A percentile compares a stretch with the other conserved stretches of the same genome.
Evolutionary conservation across 2,797 vertebrate genomes (phyloP).

Genomic region (Chanos chanos): DNA sequence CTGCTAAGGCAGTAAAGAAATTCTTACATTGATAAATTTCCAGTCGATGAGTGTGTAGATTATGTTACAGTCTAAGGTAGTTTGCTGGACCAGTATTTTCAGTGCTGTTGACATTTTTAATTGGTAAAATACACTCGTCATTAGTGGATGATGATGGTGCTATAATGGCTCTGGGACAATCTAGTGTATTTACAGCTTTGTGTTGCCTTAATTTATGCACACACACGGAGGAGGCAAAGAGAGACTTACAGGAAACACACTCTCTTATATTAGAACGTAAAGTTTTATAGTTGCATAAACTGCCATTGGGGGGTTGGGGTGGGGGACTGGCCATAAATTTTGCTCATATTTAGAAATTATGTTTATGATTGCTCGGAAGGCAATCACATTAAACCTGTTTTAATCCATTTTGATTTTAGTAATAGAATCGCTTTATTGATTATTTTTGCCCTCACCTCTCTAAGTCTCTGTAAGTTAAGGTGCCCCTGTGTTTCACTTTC

Average conservation of each 20-base stretch:
- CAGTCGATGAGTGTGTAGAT: slow-evolving; percentile 16
- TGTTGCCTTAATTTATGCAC: slow-evolving; percentile 56
- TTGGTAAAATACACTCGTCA: slow-evolving; percentile 54
- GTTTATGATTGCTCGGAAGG: slow-evolving; percentile 59
- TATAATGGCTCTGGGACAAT: slow-evolving; percentile 61
- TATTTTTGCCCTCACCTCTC: slow-evolving; percentile 50
- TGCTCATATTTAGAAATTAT: slow-evolving; percentile 55
- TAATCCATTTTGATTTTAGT: slow-evolving; percentile 65
- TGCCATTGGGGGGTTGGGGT: slow-evolving; percentile 25
- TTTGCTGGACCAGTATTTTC: slow-evolving; percentile 45
- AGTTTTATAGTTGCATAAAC: slow-evolving; percentile 64
- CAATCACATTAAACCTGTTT: slow-evolving; percentile 67
- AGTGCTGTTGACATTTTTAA: slow-evolving; percentile 39
- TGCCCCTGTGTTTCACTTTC: slow-evolving; percentile 36
- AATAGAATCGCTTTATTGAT: slow-evolving; percentile 65
- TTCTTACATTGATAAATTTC: too few relatives aligned
- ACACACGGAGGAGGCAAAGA: slow-evolving; percentile 24
- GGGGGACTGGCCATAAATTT: slow-evolving; percentile 57
- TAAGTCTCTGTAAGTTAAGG: slow-evolving; percentile 41
- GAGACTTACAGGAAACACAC: slow-evolving; percentile 49
- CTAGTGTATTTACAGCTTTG: slow-evolving; percentile 49
- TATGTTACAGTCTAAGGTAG: slow-evolving; percentile 49
- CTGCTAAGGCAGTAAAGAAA: too few relatives aligned
- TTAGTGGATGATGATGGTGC: slow-evolving; percentile 65
- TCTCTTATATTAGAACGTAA: slow-evolving; percentile 61